phyloP scores from a whole-genome alignment of 2,797 vertebrate genomes.

The Paedocypris micromegethes region DNA sequence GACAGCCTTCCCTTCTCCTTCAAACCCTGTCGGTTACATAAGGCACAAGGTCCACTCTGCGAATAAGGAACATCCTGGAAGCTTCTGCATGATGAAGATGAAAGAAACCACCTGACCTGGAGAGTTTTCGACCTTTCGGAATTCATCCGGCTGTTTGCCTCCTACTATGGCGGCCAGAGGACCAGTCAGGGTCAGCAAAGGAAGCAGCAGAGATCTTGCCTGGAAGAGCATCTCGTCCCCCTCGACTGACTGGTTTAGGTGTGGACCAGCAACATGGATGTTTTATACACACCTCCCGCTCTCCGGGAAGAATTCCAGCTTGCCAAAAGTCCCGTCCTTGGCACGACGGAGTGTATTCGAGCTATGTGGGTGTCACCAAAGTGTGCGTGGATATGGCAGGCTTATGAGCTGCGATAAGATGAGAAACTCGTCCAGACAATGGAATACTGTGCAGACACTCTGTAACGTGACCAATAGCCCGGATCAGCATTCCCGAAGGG shows the following conservation, averaged over 20 bases:
- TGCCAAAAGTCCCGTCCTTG: constrained; percentile 64
- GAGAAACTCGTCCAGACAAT: constrained; percentile 21
- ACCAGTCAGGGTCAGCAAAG: constrained; percentile 43
- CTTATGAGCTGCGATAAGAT: constrained; percentile 36
- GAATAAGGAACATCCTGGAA: too few species aligned
- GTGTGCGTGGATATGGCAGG: constrained; percentile 19
- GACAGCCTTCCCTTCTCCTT: neutral
- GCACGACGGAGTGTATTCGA: constrained; percentile 33
- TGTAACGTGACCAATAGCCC: neutral
- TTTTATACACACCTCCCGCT: constrained; percentile 51
- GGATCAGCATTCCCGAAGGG: neutral
- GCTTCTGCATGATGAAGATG: neutral
- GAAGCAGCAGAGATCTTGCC: constrained; percentile 23
- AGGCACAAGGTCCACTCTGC: neutral
- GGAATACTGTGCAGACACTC: constrained; percentile 24
- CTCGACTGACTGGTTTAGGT: constrained; percentile 49
- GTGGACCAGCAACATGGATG: constrained; percentile 38
- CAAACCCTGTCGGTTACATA: constrained; percentile 23
- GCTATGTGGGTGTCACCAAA: constrained; percentile 22
- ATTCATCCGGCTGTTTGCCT: constrained; percentile 24
- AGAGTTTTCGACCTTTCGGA: constrained; percentile 10
- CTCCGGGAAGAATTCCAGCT: constrained; percentile 33
- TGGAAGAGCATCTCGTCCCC: constrained; percentile 49
- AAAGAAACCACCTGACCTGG: constrained; percentile 54
- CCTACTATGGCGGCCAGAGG: constrained; percentile 25